A percentile compares a stretch with the other conserved stretches of the same genome.
These are phyloP conservation scores for Psittacula echo DNA, from an alignment of 2,797 vertebrate species.

Conservation along the genomic window DNA sequence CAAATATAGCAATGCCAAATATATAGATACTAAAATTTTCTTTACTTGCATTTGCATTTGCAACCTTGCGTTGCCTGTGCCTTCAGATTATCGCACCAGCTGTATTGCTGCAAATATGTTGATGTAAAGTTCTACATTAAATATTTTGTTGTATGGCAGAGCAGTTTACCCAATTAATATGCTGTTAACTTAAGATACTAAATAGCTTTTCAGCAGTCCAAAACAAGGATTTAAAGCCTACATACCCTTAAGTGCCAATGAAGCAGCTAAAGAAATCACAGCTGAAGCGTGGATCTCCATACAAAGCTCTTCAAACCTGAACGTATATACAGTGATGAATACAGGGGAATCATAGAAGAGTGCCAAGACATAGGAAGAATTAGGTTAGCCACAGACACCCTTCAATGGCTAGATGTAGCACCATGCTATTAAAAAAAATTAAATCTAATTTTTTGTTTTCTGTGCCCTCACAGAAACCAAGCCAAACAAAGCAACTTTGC, in stretches of 20 bases:
- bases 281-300: background rate
- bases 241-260: background rate
- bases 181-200: background rate
- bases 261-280: background rate
- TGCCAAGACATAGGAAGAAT: background rate
- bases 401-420: background rate
- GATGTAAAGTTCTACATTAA: background rate
- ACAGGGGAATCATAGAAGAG: background rate
- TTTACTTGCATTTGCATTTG: background rate
- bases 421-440: background rate
- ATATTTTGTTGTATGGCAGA: background rate
- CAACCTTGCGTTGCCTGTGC: background rate
- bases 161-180: background rate
- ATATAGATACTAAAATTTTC: background rate
- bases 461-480: background rate
- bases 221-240: background rate
- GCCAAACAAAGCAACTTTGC: background rate
- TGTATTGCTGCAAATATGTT: background rate
- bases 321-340: background rate
- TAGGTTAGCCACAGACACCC: background rate
- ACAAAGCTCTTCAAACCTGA: background rate
- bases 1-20: background rate
- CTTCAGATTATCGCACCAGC: background rate
- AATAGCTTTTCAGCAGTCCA: background rate
- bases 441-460: fast-evolving